Base-by-base conservation (phyloP, 2,797 vertebrate genomes). In the Microhierax caerulescens region DNA sequence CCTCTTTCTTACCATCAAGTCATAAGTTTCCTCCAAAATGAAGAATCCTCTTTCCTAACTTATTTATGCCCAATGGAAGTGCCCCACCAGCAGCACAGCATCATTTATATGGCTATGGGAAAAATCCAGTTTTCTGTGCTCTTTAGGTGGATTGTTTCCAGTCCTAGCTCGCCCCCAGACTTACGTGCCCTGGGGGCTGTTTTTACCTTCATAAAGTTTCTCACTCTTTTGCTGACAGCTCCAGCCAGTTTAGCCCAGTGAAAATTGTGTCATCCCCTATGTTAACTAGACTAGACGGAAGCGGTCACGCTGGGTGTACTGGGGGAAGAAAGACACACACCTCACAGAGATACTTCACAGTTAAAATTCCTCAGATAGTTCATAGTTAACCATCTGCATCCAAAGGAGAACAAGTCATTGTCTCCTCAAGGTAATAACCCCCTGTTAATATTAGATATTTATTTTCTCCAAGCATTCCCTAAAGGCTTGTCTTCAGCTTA, bases 401-500 rank as follows among this genome's bases (percentile, higher is more conserved):
- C 11, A 13, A 85, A 79, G 63, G 22, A 69, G 57, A 65, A 30
- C 27, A 47, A 85, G 43, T 4, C 7, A 0, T 39, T 64, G 12
- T 70, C 69, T 93, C 64, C 82, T 85, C 34, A 20, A 82, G 80
- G 61, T 84, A 76, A 60, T 77, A 82, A 86, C 24, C 13, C 54
- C 53, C 56, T 76, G 47, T 67, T 90, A 90, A 75, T 50, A 65
- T 81, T 79, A 92, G 67, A 61, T 84, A 79, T 86, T 95, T 93
- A n/a, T 93, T 90, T 67, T 73, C 67, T 68, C 63, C 48, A 84
- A 56, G 48, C 61, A 54, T 94, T 84, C 83, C 85, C 77, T 92
- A 50, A 81, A 75, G 53, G 41, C n/a, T 90, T 0, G 0, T 61
- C 47, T 73, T 87, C 77, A 82, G 56, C 19, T 88, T 73, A 59